These are phyloP conservation scores for Steinernema khuongi DNA, from an alignment of 1,140 invertebrate genomes.

Conservation along the genomic window DNA sequence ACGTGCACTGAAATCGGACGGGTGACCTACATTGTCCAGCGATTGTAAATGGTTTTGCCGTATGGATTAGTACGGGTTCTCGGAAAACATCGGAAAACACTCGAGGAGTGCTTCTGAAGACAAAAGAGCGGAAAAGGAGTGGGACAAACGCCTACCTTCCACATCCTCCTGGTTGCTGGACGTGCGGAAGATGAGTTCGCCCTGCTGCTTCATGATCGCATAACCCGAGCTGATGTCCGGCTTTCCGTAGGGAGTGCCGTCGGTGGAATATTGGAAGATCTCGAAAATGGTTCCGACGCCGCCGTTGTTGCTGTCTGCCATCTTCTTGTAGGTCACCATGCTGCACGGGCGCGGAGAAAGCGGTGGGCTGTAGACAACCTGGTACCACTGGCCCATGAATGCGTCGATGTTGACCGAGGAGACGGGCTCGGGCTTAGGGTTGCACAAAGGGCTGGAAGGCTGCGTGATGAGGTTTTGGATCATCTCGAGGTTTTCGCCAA, in stretches of 20 bases:
- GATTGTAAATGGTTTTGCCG: not conserved
- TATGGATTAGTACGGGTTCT: not conserved
- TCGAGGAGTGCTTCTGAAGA: conserved; percentile 12
- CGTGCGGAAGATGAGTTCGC: conserved; percentile 57
- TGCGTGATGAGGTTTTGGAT: conserved; percentile 57
- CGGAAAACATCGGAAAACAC: not conserved
- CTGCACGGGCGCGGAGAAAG: conserved; percentile 55
- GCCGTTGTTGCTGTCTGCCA: conserved; percentile 53
- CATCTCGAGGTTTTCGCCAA: conserved; percentile 57
- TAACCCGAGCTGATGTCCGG: conserved; percentile 58
- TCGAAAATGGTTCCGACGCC: conserved; percentile 55
- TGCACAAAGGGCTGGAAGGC: conserved; percentile 54
- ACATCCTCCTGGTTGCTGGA: conserved; percentile 58
- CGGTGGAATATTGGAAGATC: conserved; percentile 58
- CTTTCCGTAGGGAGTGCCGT: conserved; percentile 57
- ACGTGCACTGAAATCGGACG: conserved; percentile 36
- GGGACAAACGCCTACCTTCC: conserved; percentile 39
- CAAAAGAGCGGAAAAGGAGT: not conserved
- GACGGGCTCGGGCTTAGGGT: conserved; percentile 53
- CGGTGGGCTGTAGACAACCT: conserved; percentile 55
- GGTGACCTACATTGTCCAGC: not conserved
- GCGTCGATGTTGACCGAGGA: conserved; percentile 50
- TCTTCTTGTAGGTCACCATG: conserved; percentile 55
- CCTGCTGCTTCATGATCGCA: conserved; percentile 52
- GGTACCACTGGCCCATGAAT: conserved; percentile 59